Evolutionary conservation across 2,888 invertebrate species (phyloP).

Genomic region (Temnothorax unifasciatus): DNA sequence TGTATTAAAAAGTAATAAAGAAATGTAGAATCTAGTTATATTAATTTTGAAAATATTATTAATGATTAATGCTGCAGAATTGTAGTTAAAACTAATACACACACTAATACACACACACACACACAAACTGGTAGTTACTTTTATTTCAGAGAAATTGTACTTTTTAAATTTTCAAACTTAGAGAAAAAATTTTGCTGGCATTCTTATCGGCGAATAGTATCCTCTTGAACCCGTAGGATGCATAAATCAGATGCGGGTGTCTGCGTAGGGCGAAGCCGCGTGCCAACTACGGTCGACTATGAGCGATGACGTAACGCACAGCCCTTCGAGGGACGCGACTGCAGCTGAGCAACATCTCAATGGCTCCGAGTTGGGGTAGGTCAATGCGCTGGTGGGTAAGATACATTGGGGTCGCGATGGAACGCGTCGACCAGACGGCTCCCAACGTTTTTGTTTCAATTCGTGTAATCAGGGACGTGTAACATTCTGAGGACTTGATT

Average conservation of each 20-base stretch:
- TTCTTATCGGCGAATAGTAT: constrained; percentile 12
- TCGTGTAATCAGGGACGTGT: not conserved
- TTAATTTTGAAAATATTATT: not conserved
- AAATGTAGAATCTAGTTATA: not conserved
- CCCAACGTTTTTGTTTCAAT: constrained; percentile 32
- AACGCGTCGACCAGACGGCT: constrained; percentile 5
- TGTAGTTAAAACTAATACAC: not conserved
- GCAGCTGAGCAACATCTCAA: constrained; percentile 58
- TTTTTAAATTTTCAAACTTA: constrained; percentile 15
- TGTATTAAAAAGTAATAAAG: not conserved
- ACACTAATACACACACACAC: no score
- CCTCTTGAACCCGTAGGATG: constrained; percentile 18
- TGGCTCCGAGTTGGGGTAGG: constrained; percentile 56
- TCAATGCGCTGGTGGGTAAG: constrained; percentile 43
- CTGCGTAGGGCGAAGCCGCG: constrained; percentile 38
- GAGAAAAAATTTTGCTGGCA: not conserved
- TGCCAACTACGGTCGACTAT: constrained; percentile 37
- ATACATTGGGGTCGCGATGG: constrained; percentile 39
- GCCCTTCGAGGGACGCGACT: constrained; percentile 42
- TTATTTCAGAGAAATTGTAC: not conserved
- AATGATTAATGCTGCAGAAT: not conserved
- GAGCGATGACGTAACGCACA: constrained; percentile 50
- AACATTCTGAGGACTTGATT: not conserved
- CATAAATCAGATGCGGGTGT: constrained; percentile 37
- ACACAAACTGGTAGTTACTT: not conserved